Evolutionary conservation across 30 jellyfish, hydroid and myxozoan species (phyloP), one percentile per base, ranked within the genome.

Genomic region (Aurelia sp.): DNA sequence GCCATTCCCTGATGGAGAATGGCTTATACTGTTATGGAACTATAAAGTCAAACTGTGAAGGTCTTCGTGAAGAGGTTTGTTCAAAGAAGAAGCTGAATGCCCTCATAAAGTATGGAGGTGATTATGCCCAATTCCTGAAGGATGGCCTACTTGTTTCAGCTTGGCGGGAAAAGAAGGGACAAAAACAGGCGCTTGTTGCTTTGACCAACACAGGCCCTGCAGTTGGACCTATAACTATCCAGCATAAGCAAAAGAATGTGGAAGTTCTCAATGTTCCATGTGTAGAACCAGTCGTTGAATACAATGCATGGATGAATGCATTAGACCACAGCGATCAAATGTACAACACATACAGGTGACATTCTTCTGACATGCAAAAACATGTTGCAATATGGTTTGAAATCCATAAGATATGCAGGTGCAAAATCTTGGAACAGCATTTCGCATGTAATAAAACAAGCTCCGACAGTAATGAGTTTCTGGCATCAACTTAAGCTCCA

Each of bases 81-180:
- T 68, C 79, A 6, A 68, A 68, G 79, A 68, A 30, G 23, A 68
- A 68, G 60, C 33, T 68, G 60, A 68, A 68, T 30, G 20, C 17
- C 58, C 79, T 68, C 22, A 21, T 68, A 8, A 33, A 33, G 79
- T 31, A 68, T 40, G 60, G 22, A 13, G 79, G 62, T 11, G 62
- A 68, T 68, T 40, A 35, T 12, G 40, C 13, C 59, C 79, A 68
- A 40, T 68, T 4, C 23, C 3, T 21, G 40, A 68, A 68, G n/a
- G 79, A 68, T 68, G 60, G 17, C 33, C 21, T 40, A 21, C 79
- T 68, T 18, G 68, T 59, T 59, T 59, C 68, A 6, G 68, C 68
- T 2, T 59, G 68, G 68, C 68, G 68, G 68, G 68, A 59, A 21
- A 59, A 59, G 27, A 59, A 59, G 27, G 27, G 68, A 16, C 20